Base-by-base conservation (phyloP, 2,888 invertebrate genomes). In the Tethea ocularis region DNA sequence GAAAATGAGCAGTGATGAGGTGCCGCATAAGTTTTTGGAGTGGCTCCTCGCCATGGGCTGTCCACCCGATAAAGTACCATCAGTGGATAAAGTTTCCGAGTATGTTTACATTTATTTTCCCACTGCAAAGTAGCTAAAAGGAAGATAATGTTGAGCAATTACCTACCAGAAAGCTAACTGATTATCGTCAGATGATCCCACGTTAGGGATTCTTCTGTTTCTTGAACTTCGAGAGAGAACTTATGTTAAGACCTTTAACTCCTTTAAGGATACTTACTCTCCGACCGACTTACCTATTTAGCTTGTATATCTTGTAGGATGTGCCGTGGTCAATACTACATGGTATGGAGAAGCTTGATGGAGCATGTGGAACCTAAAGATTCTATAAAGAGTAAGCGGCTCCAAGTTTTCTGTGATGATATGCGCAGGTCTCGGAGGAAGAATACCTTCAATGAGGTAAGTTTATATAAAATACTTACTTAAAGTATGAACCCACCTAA, bases 261-360 rank as follows among this genome's bases (percentile, higher is more conserved):
- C n/a, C n/a, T n/a, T n/a, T n/a, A n/a, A n/a, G n/a, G n/a, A n/a
- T n/a, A n/a, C n/a, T n/a, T n/a, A n/a, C n/a, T n/a, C n/a, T n/a
- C n/a, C n/a, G n/a, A n/a, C n/a, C n/a, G 10, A 13, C 13, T 2
- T 29, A 29, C 6, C 11, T 33, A 33, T 33, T 33, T 33, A 33
- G 13, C 33, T 33, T 33, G n/a, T 46, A 23, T 61, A 13, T 36
- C 51, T 72, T 77, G 11, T 61, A 92, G 92, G 46, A 89, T 89
- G 80, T 91, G 92, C 57, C 72, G 89, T 57, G 92, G 91, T 0
- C 87, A 90, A 54, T 90, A 88, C 58, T 89, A 91, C 60, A 86
- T 92, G 86, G 88, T 89, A 15, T 92, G 92, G 93, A 77, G 89
- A 2, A 90, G 87, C 72, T 64, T 93, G 15, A 92, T 93, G 84